Conservation (phyloP, 2,888 invertebrate genomes). For the Notocelia uddmanniana region DNA sequence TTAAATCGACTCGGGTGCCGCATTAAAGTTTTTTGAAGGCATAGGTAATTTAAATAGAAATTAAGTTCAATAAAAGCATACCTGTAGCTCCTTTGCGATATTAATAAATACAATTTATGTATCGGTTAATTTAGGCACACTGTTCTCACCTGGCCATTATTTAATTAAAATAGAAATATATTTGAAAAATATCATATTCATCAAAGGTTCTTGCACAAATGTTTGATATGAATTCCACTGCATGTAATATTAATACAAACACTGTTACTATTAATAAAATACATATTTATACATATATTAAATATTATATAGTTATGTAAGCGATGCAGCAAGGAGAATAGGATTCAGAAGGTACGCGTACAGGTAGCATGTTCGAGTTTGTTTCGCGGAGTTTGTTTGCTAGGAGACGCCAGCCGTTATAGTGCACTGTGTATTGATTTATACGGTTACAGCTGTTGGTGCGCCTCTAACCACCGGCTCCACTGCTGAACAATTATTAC, state of each 20-base stretch:
- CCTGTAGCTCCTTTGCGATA: neutral
- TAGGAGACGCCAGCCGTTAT: conserved; percentile 42
- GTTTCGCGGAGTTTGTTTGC: conserved; percentile 43
- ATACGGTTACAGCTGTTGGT: conserved; percentile 27
- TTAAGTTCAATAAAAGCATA: neutral
- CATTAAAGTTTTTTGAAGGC: too few species aligned
- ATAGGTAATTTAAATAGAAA: neutral
- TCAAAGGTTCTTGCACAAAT: conserved; percentile 9
- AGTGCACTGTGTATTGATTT: conserved; percentile 45
- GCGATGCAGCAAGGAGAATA: neutral
- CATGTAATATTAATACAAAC: neutral
- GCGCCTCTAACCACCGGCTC: conserved; percentile 16
- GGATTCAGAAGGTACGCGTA: conserved; percentile 9
- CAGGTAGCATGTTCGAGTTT: conserved; percentile 25
- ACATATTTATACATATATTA: neutral
- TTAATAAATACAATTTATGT: neutral
- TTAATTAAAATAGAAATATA: neutral
- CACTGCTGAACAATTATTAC: conserved; percentile 6
- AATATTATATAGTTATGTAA: conserved; percentile 11
- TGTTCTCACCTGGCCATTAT: conserved; percentile 39
- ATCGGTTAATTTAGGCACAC: neutral
- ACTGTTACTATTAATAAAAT: conserved; percentile 13
- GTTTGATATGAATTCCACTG: neutral
- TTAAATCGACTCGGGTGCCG: neutral
- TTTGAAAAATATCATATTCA: neutral